These are phyloP conservation scores for Aphodius sticticus DNA, from an alignment of 2,888 invertebrate genomes.

Conservation along the genomic window DNA sequence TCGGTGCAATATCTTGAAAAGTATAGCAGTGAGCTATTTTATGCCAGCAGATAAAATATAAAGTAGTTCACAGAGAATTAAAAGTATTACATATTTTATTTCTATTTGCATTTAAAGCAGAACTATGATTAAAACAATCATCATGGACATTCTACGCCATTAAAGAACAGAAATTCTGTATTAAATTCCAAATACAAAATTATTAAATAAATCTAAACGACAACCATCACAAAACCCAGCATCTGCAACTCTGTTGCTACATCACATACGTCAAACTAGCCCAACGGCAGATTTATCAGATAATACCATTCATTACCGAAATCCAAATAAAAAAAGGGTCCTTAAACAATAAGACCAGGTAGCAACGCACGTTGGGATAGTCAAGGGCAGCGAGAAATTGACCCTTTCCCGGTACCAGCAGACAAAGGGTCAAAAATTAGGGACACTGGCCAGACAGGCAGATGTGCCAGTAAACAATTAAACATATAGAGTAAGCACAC, in stretches of 20 bases:
- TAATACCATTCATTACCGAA: neutral
- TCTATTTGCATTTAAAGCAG: too few relatives aligned
- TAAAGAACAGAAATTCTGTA: too few relatives aligned
- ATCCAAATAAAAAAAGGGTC: neutral
- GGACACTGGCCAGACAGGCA: constrained; percentile 42
- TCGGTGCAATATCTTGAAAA: too few relatives aligned
- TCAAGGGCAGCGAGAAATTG: neutral
- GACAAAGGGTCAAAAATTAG: constrained; percentile 43
- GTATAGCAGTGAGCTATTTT: too few relatives aligned
- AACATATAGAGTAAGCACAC: neutral
- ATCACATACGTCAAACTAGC: neutral
- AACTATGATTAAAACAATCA: too few relatives aligned
- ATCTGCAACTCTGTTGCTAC: neutral
- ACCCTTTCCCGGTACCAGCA: constrained; percentile 32
- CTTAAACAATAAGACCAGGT: neutral
- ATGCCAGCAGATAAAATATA: too few relatives aligned
- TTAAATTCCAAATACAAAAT: too few relatives aligned
- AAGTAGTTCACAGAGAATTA: too few relatives aligned
- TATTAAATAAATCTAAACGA: too few relatives aligned
- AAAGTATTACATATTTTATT: too few relatives aligned
- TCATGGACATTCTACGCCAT: too few relatives aligned
- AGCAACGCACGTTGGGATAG: neutral
- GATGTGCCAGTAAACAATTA: constrained; percentile 35
- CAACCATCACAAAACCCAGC: neutral
- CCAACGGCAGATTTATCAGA: neutral